These are phyloP conservation scores for Opisthocomus hoazin DNA, from an alignment of 2,113 vertebrate genomes.

Conservation along the genomic window DNA sequence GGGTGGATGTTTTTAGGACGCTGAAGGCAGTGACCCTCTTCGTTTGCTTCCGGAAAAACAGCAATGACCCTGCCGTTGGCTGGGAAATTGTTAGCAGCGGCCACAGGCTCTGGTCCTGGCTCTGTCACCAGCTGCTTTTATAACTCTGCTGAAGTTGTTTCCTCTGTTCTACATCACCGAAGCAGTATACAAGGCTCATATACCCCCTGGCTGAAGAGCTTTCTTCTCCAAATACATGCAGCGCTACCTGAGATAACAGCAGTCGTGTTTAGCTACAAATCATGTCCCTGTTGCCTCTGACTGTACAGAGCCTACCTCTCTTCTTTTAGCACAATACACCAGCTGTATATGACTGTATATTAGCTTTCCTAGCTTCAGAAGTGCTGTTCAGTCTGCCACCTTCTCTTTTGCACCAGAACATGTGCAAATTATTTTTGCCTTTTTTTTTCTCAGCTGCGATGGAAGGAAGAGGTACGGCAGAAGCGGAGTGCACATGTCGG, in stretches of 20 bases:
- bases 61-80: neutral
- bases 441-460: neutral
- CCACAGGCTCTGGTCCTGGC: neutral
- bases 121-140: neutral
- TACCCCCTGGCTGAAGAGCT: neutral
- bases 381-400: neutral
- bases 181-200: neutral
- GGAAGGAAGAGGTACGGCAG: neutral
- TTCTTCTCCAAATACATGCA: neutral
- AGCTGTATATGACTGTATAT: neutral
- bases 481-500: accelerated
- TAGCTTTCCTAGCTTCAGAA: neutral
- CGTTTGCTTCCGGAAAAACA: neutral
- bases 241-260: neutral
- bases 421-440: neutral
- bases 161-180: neutral
- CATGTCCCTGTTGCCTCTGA: neutral
- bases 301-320: neutral
- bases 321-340: neutral
- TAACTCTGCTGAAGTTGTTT: neutral
- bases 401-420: neutral
- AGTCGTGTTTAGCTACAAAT: neutral
- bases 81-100: neutral
- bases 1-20: neutral
- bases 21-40: neutral